These are phyloP conservation scores for Ahaetulla prasina DNA, from an alignment of 2,113 vertebrate genomes.

Conservation along the genomic window DNA sequence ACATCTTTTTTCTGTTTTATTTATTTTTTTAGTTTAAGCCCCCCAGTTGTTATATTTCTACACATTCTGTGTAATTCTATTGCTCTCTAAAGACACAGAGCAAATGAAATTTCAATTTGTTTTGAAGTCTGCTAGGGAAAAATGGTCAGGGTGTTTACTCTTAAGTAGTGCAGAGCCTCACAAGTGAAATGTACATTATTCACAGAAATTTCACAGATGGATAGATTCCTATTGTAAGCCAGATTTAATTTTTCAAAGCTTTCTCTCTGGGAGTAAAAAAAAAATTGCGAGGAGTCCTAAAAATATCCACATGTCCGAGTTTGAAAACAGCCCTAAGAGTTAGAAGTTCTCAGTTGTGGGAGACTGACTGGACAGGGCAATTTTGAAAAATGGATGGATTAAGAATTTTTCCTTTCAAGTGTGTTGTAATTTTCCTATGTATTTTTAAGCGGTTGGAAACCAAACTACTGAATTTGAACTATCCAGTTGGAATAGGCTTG, in stretches of 20 bases:
- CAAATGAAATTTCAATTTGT: neutral
- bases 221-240: neutral
- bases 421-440: neutral
- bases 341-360: neutral
- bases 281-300: neutral
- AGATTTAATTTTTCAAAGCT: neutral
- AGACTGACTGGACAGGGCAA: neutral
- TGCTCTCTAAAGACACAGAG: constrained; percentile 25
- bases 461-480: neutral
- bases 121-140: neutral
- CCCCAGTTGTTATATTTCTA: neutral
- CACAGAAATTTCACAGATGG: neutral
- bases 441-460: neutral
- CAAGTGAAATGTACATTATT: neutral
- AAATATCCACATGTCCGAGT: neutral
- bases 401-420: neutral
- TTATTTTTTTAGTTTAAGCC: neutral
- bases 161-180: neutral
- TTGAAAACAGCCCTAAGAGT: neutral
- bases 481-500: neutral
- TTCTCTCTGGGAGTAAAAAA: neutral
- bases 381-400: neutral
- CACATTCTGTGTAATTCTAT: constrained; percentile 21
- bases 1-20: neutral
- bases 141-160: neutral